Conservation (phyloP, 2,113 vertebrate genomes). For the Microcebus jonahi region DNA sequence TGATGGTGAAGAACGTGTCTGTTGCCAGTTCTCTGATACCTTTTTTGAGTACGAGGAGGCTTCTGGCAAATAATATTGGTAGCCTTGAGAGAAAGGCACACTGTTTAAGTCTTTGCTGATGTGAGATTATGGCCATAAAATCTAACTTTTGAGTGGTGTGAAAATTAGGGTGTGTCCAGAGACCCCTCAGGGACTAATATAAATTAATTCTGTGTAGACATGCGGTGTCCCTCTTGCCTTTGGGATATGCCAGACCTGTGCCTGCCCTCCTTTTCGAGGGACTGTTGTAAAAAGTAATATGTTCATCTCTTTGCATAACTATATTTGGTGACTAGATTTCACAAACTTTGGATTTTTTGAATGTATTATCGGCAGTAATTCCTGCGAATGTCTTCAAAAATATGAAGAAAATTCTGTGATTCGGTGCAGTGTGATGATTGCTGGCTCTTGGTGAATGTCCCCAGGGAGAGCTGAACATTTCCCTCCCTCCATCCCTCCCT, state of each 20-base stretch:
- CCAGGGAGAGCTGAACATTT: not conserved
- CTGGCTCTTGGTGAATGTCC: not conserved
- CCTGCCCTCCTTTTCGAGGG: not conserved
- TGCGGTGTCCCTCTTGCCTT: not conserved
- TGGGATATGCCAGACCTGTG: not conserved
- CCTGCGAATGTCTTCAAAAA: not conserved
- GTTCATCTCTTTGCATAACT: not conserved
- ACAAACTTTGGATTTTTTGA: not conserved
- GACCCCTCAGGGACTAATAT: not conserved
- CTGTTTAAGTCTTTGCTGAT: not conserved
- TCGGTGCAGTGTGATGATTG: not conserved
- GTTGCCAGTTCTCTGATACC: not conserved
- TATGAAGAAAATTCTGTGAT: not conserved
- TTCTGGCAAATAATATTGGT: not conserved
- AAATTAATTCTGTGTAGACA: not conserved
- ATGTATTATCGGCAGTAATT: not conserved
- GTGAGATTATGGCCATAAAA: not conserved
- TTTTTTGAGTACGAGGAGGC: not conserved
- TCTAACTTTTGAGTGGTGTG: not conserved
- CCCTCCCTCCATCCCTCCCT: not conserved
- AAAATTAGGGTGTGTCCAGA: not conserved
- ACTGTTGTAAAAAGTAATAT: not conserved
- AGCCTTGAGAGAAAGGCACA: not conserved
- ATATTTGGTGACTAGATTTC: not conserved
- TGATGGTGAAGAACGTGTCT: not conserved